Conservation (phyloP, 2,888 invertebrate species). For the Drosophila bunnanda region DNA sequence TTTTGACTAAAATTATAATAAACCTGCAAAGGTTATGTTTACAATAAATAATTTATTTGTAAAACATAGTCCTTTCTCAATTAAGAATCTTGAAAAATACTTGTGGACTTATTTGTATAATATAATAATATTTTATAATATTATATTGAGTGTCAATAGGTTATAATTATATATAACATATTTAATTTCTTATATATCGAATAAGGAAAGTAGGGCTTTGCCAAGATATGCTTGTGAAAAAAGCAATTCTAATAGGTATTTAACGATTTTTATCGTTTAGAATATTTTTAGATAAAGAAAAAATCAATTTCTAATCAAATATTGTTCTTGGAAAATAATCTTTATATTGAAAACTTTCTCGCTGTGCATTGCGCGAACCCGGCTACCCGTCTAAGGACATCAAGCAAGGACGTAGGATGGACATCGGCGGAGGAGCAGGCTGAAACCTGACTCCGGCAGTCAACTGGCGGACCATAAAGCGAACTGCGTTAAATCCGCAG, state of each 20-base stretch:
- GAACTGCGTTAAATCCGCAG: constrained; percentile 67
- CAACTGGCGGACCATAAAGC: constrained; percentile 70
- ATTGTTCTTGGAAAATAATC: neutral
- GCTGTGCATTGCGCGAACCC: neutral
- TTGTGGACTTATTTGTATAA: too few relatives aligned
- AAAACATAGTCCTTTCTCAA: too few relatives aligned
- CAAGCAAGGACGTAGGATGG: constrained; percentile 3
- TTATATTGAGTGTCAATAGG: too few relatives aligned
- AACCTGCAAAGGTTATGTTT: too few relatives aligned
- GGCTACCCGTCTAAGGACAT: neutral
- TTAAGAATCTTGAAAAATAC: too few relatives aligned
- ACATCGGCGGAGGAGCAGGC: constrained; percentile 10
- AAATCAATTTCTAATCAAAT: neutral
- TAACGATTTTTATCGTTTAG: neutral
- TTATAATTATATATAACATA: too few relatives aligned
- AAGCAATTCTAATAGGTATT: neutral
- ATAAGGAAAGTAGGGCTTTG: too few relatives aligned
- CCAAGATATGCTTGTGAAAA: too few relatives aligned
- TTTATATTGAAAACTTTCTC: neutral
- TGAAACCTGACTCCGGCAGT: constrained; percentile 46
- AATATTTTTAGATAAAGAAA: neutral
- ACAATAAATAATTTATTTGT: too few relatives aligned
- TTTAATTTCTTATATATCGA: too few relatives aligned
- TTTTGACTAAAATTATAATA: too few relatives aligned
- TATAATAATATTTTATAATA: too few relatives aligned